These are phyloP conservation scores for Drosophila anomalata DNA, from an alignment of 2,888 invertebrate genomes.

Conservation along the genomic window DNA sequence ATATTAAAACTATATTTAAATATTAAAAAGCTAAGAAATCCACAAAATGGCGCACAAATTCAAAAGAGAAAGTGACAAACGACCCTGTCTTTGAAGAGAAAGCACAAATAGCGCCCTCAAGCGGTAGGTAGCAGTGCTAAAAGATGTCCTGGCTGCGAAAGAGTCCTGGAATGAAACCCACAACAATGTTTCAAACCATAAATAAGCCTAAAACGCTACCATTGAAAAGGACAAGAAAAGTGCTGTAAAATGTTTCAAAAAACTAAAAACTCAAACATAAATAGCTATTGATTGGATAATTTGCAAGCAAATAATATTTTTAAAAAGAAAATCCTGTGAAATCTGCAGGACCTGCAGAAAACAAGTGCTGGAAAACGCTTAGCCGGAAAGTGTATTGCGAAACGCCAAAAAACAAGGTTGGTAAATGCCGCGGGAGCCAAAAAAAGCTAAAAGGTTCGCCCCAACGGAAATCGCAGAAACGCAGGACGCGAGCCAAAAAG, in stretches of 20 bases:
- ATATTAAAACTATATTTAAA: neutral
- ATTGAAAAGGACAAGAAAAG: neutral
- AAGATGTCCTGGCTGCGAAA: neutral
- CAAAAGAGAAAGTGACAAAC: neutral
- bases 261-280: neutral
- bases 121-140: neutral
- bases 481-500: slow-evolving; percentile 8
- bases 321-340: neutral
- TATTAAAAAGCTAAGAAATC: neutral
- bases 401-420: neutral
- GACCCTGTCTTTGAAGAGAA: neutral
- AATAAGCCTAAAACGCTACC: neutral
- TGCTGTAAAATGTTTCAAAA: neutral
- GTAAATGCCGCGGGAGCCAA: neutral
- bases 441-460: slow-evolving; percentile 1
- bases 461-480: slow-evolving; percentile 4
- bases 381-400: neutral
- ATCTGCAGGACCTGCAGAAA: neutral
- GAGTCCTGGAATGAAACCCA: neutral
- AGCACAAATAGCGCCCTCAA: neutral
- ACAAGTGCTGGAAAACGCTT: neutral
- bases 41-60: neutral
- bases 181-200: neutral
- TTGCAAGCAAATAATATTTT: neutral
- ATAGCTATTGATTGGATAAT: neutral